Conservation (phyloP, 2,888 invertebrate genomes). For the Andrena marginata region DNA sequence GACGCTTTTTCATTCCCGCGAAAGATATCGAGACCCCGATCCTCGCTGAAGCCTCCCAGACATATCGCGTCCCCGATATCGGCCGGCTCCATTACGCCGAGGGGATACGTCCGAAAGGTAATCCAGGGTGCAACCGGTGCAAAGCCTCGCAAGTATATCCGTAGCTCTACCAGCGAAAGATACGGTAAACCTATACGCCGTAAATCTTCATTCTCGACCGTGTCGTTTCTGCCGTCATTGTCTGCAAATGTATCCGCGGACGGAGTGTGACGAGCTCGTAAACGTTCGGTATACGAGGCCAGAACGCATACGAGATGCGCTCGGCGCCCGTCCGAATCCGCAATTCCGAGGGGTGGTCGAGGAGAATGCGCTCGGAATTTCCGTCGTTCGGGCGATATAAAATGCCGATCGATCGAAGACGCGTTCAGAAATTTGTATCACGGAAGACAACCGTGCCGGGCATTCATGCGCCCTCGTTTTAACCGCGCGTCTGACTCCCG, state of each 20-base stretch:
- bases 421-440: background rate
- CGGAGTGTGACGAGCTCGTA: conserved; percentile 52
- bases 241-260: conserved; percentile 29
- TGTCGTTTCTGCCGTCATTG: conserved; percentile 31
- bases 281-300: conserved; percentile 33
- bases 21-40: conserved; percentile 20
- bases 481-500: too few species aligned
- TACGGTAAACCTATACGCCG: conserved; percentile 50
- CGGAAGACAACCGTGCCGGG: background rate
- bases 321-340: background rate
- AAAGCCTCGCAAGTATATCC: background rate
- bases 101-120: conserved; percentile 38
- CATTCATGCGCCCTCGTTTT: too few species aligned
- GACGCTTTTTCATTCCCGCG: conserved; percentile 3
- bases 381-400: background rate
- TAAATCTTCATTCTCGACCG: conserved; percentile 56
- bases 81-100: conserved; percentile 25
- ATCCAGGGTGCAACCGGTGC: conserved; percentile 25
- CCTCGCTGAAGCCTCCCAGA: conserved; percentile 34
- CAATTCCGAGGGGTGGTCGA: background rate
- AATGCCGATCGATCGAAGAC: conserved; percentile 9
- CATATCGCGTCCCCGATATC: conserved; percentile 53
- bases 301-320: background rate
- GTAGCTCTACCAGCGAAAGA: conserved; percentile 37
- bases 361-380: conserved; percentile 17